Evolutionary conservation across 2,113 vertebrate genomes (phyloP).

Genomic region (Ciconia maguari): DNA sequence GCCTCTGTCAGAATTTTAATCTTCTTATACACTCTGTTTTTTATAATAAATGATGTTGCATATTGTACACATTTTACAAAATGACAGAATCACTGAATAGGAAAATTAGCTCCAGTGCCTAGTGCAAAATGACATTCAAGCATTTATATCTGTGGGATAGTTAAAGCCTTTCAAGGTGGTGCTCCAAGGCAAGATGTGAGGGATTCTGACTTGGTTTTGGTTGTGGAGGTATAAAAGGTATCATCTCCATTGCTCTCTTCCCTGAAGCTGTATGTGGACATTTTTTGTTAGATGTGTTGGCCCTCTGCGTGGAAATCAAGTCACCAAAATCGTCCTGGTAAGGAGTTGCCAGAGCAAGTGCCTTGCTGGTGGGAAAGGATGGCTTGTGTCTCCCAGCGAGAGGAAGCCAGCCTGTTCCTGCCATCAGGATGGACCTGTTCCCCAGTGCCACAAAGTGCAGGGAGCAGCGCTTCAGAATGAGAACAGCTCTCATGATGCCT

Average conservation of each 20-base stretch:
- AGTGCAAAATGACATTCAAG: not conserved
- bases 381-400: not conserved
- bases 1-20: conserved; percentile 30
- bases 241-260: not conserved
- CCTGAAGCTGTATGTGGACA: not conserved
- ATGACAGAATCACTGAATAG: conserved; percentile 32
- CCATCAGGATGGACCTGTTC: not conserved
- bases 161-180: not conserved
- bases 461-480: not conserved
- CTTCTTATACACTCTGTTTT: not conserved
- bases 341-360: not conserved
- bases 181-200: not conserved
- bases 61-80: conserved; percentile 18
- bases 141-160: not conserved
- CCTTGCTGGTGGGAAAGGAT: not conserved
- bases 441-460: not conserved
- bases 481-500: not conserved
- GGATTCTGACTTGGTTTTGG: not conserved
- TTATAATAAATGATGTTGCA: conserved; percentile 32
- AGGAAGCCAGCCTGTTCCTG: not conserved
- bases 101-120: conserved; percentile 32
- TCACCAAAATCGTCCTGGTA: not conserved
- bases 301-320: not conserved
- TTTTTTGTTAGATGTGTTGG: not conserved
- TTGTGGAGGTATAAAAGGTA: not conserved